Evolutionary conservation across 2,797 vertebrate species (phyloP), one percentile per base, ranked within the genome.

Genomic region (Sphenodon punctatus): DNA sequence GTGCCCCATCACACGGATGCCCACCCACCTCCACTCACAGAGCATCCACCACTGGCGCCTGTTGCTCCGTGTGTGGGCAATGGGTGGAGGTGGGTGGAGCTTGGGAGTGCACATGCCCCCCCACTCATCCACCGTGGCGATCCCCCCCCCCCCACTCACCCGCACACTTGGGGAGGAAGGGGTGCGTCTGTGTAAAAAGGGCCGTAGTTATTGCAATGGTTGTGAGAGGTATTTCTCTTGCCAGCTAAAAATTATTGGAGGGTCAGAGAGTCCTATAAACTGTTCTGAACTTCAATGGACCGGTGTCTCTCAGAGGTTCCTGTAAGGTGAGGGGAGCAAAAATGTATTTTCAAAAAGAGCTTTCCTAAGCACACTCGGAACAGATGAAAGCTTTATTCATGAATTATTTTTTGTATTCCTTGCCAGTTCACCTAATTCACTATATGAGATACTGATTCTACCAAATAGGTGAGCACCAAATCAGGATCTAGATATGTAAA

Each of bases 371-470:
- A 5, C 17, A 3, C 53, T 73, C 30, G 67, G 22, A 75, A 43
- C 56, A 10, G n/a, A 59, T 59, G 8, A 41, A 82, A 74, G 30
- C 45, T 78, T 73, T 72, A 73, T 63, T 55, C 63, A 53, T 87
- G 27, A n/a, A 64, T 87, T 61, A 53, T 39, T 56, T 69, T 66
- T 75, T 78, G 48, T 67, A 63, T 86, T 79, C 51, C 53, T 53
- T 53, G 51, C 51, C 51, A 53, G 25, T 49, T 67, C 15, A 30
- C 17, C 55, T 60, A 63, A 4, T 82, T 72, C 25, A 59, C 58
- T 75, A 11, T 68, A 45, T 20, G 9, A 75, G n/a, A 32, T 22
- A 80, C 63, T 73, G 53, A 80, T 41, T 82, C 42, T 78, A 43
- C 58, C 11, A 38, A 60, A 6, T 15, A 20, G 48, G 9, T 67